phyloP scores from a whole-genome alignment of 92 coral and sea anemone genomes.

The Palythoa caribaeorum region DNA sequence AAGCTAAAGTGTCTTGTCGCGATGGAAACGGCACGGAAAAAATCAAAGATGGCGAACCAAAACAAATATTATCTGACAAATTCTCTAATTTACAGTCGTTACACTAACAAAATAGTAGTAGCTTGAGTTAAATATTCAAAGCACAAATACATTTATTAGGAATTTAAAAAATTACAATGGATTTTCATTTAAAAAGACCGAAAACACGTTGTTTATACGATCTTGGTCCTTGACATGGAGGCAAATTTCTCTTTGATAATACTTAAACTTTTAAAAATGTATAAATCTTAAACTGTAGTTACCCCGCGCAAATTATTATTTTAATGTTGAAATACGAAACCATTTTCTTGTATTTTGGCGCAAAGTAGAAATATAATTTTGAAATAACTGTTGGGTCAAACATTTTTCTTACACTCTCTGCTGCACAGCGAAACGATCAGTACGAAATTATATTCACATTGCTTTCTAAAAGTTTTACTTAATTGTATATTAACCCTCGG shows the following conservation, averaged over 20 bases:
- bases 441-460: not conserved
- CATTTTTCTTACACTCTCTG: not conserved
- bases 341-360: conserved; percentile 11
- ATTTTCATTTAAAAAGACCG: no score
- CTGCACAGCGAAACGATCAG: conserved; percentile 12
- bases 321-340: not conserved
- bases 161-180: no score
- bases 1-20: conserved; percentile 3
- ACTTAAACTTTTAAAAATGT: not conserved
- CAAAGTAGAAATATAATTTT: not conserved
- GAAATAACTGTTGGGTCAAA: not conserved
- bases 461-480: not conserved
- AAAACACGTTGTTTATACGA: conserved; percentile 13
- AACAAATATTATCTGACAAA: no score
- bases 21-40: no score
- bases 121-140: no score
- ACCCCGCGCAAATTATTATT: conserved; percentile 4
- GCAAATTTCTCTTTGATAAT: not conserved
- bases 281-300: conserved; percentile 8
- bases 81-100: no score
- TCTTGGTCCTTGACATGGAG: conserved; percentile 8
- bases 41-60: no score
- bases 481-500: not conserved
- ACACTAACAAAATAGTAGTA: no score
- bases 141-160: no score